A percentile compares a stretch with the other conserved stretches of the same genome.
phyloP scores from a whole-genome alignment of 2,113 vertebrate species.

The Micronycteris hirsuta region DNA sequence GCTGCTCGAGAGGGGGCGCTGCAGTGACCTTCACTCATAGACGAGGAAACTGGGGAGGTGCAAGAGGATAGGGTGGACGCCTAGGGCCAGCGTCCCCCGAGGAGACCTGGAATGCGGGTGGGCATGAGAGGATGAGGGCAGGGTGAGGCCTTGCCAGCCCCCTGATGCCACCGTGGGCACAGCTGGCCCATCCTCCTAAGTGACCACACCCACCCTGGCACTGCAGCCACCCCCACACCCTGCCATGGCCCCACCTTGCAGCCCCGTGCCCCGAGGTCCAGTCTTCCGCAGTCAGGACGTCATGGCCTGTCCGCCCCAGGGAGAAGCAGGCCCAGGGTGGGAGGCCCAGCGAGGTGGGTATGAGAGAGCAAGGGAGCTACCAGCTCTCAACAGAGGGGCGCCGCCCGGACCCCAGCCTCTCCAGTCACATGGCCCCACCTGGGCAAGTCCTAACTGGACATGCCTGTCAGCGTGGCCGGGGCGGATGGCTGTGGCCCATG shows the following conservation, averaged over 20 bases:
- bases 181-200: too few relatives aligned
- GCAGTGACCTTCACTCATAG: not conserved
- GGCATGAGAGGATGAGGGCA: accelerated
- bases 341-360: not conserved
- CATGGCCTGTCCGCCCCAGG: accelerated
- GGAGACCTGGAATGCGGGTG: not conserved
- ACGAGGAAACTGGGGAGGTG: not conserved
- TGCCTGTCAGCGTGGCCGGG: accelerated
- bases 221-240: not conserved
- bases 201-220: not conserved
- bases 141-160: not conserved
- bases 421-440: accelerated
- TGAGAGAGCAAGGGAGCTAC: not conserved
- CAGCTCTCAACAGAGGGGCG: not conserved
- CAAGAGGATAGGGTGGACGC: not conserved
- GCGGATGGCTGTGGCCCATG: not conserved
- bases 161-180: accelerated
- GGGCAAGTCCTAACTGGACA: accelerated
- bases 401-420: accelerated
- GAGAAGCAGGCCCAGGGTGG: accelerated
- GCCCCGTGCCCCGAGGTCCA: not conserved
- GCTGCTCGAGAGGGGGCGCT: too few relatives aligned
- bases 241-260: not conserved
- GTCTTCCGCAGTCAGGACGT: not conserved
- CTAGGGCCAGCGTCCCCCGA: not conserved